Evolutionary conservation across 2,113 vertebrate genomes (phyloP), one percentile per base, ranked within the genome.

Genomic region (Stigmatopora argus): DNA sequence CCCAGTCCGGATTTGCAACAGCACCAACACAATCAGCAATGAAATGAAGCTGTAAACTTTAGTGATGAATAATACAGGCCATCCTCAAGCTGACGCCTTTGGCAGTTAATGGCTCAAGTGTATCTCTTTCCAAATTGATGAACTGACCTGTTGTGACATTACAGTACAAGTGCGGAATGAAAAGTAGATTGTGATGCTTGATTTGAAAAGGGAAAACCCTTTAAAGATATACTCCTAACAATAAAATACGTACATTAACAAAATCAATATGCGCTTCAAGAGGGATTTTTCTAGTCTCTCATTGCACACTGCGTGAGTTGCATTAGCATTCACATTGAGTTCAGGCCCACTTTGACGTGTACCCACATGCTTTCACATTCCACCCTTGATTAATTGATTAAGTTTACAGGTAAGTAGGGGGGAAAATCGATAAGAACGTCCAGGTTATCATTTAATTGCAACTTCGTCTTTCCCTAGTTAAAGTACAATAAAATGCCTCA

Each of bases 321-420:
- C 82, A 89, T 90, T 88, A 90, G 86, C 85, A 90, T 91, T 86
- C 89, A 74, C 66, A 62, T 62, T 23, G 77, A 81, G 85, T 87
- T 78, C 81, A 66, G 85, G 75, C 87, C 80, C 84, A 85, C 89
- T 87, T 86, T 90, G 89, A 90, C 89, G 89, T 89, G 88, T 74
- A 88, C 86, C 88, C 84, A 67, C 80, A 82, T 70, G 86, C 90
- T 90, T 92, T 92, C 89, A 90, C 86, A 88, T 84, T 90, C 87
- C 82, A 76, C 75, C 73, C 82, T 73, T 80, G 88, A 86, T 83
- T 82, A 80, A 83, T 77, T 83, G 86, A 91, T 92, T 86, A 88
- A 67, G 90, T 91, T 89, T 87, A 81, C 74, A 88, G 85, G 88
- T 86, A 82, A 74, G 80, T 72, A 74, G 77, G 79, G 77, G n/a